Base-by-base conservation (phyloP, 2,113 vertebrate genomes). In the Caloenas nicobarica region DNA sequence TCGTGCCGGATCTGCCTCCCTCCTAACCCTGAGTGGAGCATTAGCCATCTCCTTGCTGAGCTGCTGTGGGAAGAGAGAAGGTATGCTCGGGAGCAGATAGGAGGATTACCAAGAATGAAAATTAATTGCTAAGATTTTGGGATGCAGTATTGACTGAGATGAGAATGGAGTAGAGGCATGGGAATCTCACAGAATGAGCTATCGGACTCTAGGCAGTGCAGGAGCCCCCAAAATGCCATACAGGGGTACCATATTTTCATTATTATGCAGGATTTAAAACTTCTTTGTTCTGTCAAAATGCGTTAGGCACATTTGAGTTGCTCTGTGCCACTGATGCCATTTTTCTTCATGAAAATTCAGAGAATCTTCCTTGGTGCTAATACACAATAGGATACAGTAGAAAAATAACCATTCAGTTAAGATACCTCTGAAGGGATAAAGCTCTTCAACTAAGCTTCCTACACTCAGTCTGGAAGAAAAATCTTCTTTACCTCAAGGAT, bases 401-500 rank as follows among this genome's bases (percentile, higher is more conserved):
- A 61, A 89, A 80, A 73, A 44, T 2, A 51, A 26, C 34, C 3
- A 1, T 56, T 56, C 38, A 7, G 54, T 7, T 40, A 23, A 54
- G 51, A 65, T 21, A 61, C 9, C 26, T 81, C 46, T 81, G 76
- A 70, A 18, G 76, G 38, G 23, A 90, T 40, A 95, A 95, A 86
- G 19, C 56, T 77, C 77, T 91, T 82, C 80, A 86, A 18, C 14
- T 57, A 65, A 94, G 53, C 70, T 72, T 57, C 40, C 31, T 73
- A 44, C 36, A 66, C 57, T 25, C 24, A 23, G 31, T 31, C 74
- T 77, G 11, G 44, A 60, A 82, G 42, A 66, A 60, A 76, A 94
- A 64, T 79, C 62, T 58, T 40, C 77, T 91, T 95, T 83, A 72
- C 66, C 68, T 85, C n/a, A 54, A 70, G 54, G 79, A 90, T 88